Base-by-base conservation (phyloP, 2,797 vertebrate species). In the Pseudochirops corinnae region DNA sequence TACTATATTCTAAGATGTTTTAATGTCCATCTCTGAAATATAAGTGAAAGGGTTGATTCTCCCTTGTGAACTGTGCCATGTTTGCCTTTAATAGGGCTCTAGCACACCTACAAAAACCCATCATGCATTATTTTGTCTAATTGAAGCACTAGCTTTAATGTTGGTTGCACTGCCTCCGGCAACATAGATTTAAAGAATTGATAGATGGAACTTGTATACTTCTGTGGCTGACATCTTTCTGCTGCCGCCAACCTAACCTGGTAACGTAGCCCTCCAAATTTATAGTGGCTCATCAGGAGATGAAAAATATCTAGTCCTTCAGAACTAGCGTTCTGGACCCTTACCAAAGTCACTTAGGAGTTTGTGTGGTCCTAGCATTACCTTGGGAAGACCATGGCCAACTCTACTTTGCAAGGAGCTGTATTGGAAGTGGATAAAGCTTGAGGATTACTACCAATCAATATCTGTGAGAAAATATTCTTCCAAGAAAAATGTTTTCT, bases 381-480 rank as follows among this genome's bases (percentile, higher is more conserved):
- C 39, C 74, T 46, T 46, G n/a, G 21, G 24, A 82, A 82, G 39
- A 82, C 39, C 39, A 46, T 26, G 21, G 9, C 21, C 74, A 82
- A 21, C 9, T n/a, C 16, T 14, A 2, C 33, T n/a, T 67, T 39
- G 33, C 33, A 18, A 46, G 39, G 60, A 74, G 67, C 33, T n/a
- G 1, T 67, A 5, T 39, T 39, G n/a, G n/a, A 74, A 74, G 39
- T 26, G 21, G 21, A 24, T 16, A 74, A 74, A 74, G 62, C 50
- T 74, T 94, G 55, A 7, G 74, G 92, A 95, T 96, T 82, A 94
- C 90, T 93, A 91, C n/a, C 90, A 82, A 57, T 90, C 92, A 56
- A 26, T 57, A 26, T 56, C 93, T 94, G 53, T 24, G 94, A 93
- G 74, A 90, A 93, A 13, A 11, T 91, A 14, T 56, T 31, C 93